Conservation (phyloP, 2,797 vertebrate genomes). For the Sebastes miniatus region DNA sequence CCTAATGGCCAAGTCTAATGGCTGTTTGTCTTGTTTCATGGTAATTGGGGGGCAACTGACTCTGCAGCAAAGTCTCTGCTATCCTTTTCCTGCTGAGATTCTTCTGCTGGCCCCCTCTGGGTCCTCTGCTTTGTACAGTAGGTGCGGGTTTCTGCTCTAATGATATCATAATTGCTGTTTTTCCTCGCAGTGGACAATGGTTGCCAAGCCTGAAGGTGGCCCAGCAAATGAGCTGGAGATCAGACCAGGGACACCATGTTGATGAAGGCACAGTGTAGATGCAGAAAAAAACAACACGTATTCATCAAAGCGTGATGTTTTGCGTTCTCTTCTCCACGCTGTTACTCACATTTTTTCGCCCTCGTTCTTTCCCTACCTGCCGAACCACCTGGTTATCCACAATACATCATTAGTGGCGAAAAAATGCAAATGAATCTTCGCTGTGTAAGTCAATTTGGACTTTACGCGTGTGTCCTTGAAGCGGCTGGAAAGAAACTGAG, state of each 20-base stretch:
- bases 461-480: conserved; percentile 5
- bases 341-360: background rate
- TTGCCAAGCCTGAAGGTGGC: conserved; percentile 51
- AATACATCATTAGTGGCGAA: conserved; percentile 57
- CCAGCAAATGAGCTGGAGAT: conserved; percentile 69
- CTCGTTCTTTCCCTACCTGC: conserved; percentile 15
- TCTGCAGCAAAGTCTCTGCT: conserved; percentile 50
- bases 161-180: conserved; percentile 75
- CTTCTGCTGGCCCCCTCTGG: conserved; percentile 46
- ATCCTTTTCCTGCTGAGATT: conserved; percentile 50
- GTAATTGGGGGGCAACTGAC: conserved; percentile 76
- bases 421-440: conserved; percentile 46
- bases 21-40: conserved; percentile 73
- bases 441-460: background rate
- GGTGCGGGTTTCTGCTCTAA: conserved; percentile 66
- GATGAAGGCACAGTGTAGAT: conserved; percentile 41
- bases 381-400: conserved; percentile 8
- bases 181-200: conserved; percentile 54
- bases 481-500: background rate
- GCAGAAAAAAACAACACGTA: conserved; percentile 16
- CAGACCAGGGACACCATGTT: conserved; percentile 48
- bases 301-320: conserved; percentile 40
- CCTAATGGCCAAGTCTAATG: conserved; percentile 73
- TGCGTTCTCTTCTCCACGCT: background rate
- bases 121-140: conserved; percentile 56